Conservation (phyloP, 53 echinoderm and acorn worm species). For the Hippasteria phrygiana region DNA sequence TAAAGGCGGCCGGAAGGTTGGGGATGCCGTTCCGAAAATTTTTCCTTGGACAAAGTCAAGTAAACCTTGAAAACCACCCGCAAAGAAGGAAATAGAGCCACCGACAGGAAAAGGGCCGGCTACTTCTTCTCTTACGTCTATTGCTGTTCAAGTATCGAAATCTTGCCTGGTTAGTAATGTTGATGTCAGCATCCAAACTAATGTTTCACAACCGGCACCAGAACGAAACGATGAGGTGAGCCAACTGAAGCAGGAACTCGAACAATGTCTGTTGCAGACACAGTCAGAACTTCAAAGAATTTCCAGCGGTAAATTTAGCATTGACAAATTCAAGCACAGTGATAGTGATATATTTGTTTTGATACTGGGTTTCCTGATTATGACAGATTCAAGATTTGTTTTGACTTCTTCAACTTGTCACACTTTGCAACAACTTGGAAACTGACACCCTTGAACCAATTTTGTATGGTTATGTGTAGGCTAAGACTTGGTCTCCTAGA, state of each 20-base stretch:
- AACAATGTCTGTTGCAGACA: background rate
- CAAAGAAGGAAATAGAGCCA: no score
- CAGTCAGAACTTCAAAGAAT: background rate
- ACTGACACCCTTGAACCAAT: background rate
- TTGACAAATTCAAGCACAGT: background rate
- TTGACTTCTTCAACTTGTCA: background rate
- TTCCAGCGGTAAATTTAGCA: background rate
- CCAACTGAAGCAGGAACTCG: background rate
- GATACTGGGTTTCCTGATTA: conserved; percentile 10
- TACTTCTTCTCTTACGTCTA: no score
- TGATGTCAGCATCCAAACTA: background rate
- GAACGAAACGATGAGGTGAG: background rate
- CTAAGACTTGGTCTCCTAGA: conserved; percentile 17
- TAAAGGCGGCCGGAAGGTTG: no score
- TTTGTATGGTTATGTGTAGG: conserved; percentile 14
- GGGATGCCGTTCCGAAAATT: no score
- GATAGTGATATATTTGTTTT: background rate
- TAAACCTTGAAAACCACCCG: no score
- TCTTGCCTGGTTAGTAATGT: background rate
- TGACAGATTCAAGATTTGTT: background rate
- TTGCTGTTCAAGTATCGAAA: no score
- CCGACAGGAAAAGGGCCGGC: no score
- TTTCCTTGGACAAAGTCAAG: no score
- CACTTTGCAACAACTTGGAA: background rate
- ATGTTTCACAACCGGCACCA: background rate